A percentile compares a stretch with the other conserved stretches of the same genome.
Conservation (phyloP, 2,888 invertebrate genomes). For the Itoplectis maculator region DNA sequence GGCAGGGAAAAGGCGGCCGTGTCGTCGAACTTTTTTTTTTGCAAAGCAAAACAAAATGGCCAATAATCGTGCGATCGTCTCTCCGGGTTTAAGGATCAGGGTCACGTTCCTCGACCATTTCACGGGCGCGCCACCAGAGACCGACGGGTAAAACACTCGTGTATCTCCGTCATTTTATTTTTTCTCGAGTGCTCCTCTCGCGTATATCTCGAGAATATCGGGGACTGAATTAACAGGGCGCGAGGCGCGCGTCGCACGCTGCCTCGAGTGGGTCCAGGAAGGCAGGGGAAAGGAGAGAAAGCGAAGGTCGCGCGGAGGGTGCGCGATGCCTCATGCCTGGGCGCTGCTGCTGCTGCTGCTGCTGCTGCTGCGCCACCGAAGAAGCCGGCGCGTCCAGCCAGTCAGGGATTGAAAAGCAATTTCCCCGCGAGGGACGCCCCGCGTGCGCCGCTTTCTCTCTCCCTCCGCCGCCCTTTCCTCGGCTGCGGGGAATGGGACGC, state of each 20-base stretch:
- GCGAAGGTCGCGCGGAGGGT: conserved; percentile 55
- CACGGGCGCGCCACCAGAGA: background rate
- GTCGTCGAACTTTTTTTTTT: too few relatives aligned
- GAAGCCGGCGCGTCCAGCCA: conserved; percentile 43
- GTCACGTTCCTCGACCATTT: conserved; percentile 7
- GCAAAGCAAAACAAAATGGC: background rate
- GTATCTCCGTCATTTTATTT: conserved; percentile 1
- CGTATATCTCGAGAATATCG: conserved; percentile 39
- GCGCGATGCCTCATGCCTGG: conserved; percentile 29
- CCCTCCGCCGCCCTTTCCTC: background rate
- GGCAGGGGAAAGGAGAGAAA: conserved; percentile 40
- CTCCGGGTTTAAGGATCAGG: background rate
- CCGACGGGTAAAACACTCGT: background rate
- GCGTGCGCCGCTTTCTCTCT: conserved; percentile 34
- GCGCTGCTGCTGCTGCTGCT: conserved; percentile 1
- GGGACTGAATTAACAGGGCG: conserved; percentile 56
- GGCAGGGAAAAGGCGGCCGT: background rate
- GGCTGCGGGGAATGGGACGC: conserved; percentile 76
- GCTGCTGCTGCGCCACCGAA: background rate
- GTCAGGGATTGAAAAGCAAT: conserved; percentile 85
- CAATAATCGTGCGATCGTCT: background rate
- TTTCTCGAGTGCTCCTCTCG: background rate
- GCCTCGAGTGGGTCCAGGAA: conserved; percentile 57
- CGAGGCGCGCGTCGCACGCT: conserved; percentile 6
- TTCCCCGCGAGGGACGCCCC: conserved; percentile 79